These are phyloP conservation scores for Cryptus viduatorius DNA, from an alignment of 2,888 invertebrate species.

Conservation along the genomic window DNA sequence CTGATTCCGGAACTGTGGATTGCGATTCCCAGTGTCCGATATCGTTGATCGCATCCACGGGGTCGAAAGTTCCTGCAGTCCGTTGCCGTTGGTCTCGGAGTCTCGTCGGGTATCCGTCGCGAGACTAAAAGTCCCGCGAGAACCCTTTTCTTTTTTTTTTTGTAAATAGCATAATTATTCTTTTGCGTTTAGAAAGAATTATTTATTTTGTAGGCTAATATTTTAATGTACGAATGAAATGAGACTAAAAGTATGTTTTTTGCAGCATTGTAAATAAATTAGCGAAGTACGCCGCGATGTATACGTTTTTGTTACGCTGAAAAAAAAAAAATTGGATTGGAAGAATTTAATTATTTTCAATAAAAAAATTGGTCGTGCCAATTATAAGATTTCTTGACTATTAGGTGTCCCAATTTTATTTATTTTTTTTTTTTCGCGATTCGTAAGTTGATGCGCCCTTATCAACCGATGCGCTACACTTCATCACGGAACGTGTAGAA, in stretches of 20 bases:
- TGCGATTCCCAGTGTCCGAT: not conserved
- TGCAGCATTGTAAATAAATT: conserved; percentile 65
- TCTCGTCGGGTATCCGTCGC: too few species aligned
- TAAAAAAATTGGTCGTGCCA: too few species aligned
- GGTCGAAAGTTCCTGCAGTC: not conserved
- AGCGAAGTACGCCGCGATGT: conserved; percentile 1
- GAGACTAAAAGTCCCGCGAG: not conserved
- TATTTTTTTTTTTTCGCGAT: too few species aligned
- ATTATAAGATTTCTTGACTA: not conserved
- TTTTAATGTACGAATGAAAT: conserved; percentile 69
- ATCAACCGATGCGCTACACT: too few species aligned
- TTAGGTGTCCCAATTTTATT: not conserved
- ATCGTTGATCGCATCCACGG: not conserved
- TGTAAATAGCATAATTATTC: conserved; percentile 73
- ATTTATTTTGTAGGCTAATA: conserved; percentile 70
- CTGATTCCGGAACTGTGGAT: not conserved
- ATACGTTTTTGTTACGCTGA: not conserved
- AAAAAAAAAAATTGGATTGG: too few species aligned
- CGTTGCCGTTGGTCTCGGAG: too few species aligned
- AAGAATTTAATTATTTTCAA: too few species aligned
- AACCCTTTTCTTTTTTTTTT: conserved; percentile 23
- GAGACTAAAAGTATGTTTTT: conserved; percentile 21
- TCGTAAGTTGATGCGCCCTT: too few species aligned
- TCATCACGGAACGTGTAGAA: too few species aligned
- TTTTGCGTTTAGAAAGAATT: conserved; percentile 56